Evolutionary conservation across 2,113 vertebrate genomes (phyloP).

Genomic region (Campylomormyrus numenius): DNA sequence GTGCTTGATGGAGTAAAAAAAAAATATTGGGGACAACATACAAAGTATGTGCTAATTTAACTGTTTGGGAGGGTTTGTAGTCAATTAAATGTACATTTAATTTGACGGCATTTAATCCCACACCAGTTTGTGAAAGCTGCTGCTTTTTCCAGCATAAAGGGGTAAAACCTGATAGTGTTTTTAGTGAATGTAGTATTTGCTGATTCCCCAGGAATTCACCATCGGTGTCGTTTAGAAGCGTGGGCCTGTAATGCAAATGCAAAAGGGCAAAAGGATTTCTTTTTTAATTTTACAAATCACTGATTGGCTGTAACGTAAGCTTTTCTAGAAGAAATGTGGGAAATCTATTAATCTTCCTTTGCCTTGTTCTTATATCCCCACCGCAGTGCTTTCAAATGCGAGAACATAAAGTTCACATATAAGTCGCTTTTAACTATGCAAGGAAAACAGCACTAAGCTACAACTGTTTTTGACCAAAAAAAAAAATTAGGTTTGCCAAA

Average conservation of each 20-base stretch:
- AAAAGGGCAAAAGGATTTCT: background rate
- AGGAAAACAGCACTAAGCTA: background rate
- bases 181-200: background rate
- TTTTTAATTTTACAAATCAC: background rate
- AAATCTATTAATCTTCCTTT: background rate
- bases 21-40: background rate
- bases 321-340: background rate
- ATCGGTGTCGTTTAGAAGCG: background rate
- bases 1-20: background rate
- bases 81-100: background rate
- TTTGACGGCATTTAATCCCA: background rate
- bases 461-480: background rate
- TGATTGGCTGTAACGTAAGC: background rate
- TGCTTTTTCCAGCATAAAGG: background rate
- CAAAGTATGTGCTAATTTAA: background rate
- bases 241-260: background rate
- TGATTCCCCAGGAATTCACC: background rate
- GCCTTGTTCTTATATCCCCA: background rate
- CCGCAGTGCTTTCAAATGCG: background rate
- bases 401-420: background rate
- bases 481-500: background rate
- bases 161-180: slow-evolving; percentile 1
- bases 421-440: background rate
- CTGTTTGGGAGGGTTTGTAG: background rate
- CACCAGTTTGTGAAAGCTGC: background rate